These are phyloP conservation scores for Dromaius novaehollandiae DNA, from an alignment of 2,113 vertebrate species.

Conservation along the genomic window DNA sequence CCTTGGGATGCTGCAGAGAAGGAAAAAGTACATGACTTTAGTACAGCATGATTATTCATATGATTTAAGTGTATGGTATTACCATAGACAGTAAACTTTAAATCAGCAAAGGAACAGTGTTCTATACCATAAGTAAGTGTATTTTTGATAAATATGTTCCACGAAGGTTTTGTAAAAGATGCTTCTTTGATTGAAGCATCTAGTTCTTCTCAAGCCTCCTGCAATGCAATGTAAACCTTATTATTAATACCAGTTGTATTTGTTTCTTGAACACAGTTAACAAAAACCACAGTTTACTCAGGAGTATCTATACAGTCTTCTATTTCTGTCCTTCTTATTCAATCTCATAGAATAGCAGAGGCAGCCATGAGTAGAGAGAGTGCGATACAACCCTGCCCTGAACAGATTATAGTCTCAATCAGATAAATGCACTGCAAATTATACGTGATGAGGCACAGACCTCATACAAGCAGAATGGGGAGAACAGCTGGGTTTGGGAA, in stretches of 20 bases:
- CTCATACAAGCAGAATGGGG: not conserved
- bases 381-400: conserved; percentile 16
- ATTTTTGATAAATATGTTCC: conserved; percentile 25
- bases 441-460: not conserved
- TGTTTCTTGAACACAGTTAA: conserved; percentile 10
- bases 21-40: not conserved
- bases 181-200: conserved; percentile 9
- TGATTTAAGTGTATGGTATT: not conserved
- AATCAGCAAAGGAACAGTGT: not conserved
- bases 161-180: not conserved
- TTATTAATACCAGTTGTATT: not conserved
- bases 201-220: not conserved
- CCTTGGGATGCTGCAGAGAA: not conserved
- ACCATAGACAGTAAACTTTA: not conserved
- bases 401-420: conserved; percentile 22
- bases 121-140: not conserved
- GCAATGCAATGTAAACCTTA: not conserved
- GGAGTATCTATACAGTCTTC: conserved; percentile 1
- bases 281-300: conserved; percentile 4
- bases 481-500: not conserved
- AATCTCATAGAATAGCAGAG: not conserved
- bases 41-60: not conserved
- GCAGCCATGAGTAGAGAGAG: not conserved
- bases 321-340: conserved; percentile 24
- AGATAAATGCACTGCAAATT: conserved; percentile 36